A percentile compares a stretch with the other conserved stretches of the same genome.
phyloP scores from a whole-genome alignment of 1,140 invertebrate species.

The Orius insidiosus region DNA sequence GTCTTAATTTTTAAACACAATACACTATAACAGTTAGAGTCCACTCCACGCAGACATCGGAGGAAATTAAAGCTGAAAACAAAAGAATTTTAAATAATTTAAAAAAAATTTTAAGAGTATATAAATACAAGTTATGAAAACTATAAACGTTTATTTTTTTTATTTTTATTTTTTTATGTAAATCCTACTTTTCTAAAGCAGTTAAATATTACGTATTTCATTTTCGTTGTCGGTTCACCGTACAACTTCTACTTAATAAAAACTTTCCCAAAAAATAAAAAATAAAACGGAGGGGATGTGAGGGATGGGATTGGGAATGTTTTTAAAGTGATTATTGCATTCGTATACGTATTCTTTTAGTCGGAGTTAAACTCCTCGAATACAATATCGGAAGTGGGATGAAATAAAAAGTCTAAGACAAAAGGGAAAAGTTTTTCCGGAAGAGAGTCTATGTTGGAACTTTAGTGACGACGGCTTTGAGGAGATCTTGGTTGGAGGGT shows the following conservation, averaged over 20 bases:
- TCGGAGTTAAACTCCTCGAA: not conserved
- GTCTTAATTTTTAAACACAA: slow-evolving; percentile 6
- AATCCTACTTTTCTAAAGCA: slow-evolving; percentile 8
- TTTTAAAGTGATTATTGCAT: slow-evolving; percentile 14
- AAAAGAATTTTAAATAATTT: no score
- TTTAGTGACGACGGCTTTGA: slow-evolving; percentile 21
- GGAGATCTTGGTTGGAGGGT: slow-evolving; percentile 17
- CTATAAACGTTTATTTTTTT: slow-evolving; percentile 2
- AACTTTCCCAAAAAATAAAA: no score
- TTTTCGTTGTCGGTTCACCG: slow-evolving; percentile 6
- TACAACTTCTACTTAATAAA: slow-evolving; percentile 1
- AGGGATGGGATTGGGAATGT: no score
- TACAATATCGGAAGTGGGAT: not conserved
- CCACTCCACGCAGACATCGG: not conserved
- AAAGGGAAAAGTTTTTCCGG: not conserved
- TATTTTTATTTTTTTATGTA: no score
- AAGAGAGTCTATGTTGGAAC: slow-evolving; percentile 19
- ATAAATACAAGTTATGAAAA: slow-evolving; percentile 7
- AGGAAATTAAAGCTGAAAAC: slow-evolving; percentile 10
- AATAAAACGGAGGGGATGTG: no score
- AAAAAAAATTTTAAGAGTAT: not conserved
- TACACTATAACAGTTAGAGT: slow-evolving; percentile 1
- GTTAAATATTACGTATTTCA: slow-evolving; percentile 10
- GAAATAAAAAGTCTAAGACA: not conserved
- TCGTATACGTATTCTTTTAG: slow-evolving; percentile 16